A percentile compares a stretch with the other conserved stretches of the same genome.
phyloP scores from a whole-genome alignment of 2,113 vertebrate genomes.

The Megaptera novaeangliae region DNA sequence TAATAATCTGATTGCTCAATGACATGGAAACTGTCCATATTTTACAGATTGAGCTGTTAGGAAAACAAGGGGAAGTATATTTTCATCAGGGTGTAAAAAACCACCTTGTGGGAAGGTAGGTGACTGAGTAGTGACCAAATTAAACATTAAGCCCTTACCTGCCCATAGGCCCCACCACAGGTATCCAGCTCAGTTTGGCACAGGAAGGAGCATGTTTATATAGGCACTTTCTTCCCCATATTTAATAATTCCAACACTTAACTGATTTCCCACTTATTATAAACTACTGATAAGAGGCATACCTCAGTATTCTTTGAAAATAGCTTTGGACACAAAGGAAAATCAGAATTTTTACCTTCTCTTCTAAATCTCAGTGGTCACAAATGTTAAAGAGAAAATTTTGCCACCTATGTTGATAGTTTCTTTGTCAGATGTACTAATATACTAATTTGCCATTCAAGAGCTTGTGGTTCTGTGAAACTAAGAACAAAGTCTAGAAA shows the following conservation, averaged over 20 bases:
- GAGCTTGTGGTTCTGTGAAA: not conserved
- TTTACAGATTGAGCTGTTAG: not conserved
- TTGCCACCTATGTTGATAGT: not conserved
- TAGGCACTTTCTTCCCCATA: not conserved
- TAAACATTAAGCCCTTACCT: not conserved
- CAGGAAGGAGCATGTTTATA: not conserved
- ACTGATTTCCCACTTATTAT: not conserved
- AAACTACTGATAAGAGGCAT: not conserved
- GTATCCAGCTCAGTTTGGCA: not conserved
- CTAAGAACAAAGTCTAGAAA: not conserved
- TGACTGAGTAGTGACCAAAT: not conserved
- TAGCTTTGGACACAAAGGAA: slow-evolving; percentile 18
- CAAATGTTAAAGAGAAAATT: slow-evolving; percentile 19
- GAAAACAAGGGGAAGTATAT: not conserved
- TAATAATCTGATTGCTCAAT: not conserved
- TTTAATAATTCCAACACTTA: not conserved
- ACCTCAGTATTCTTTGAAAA: not conserved
- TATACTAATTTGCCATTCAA: not conserved
- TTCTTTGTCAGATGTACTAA: not conserved
- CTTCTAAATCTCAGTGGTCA: not conserved
- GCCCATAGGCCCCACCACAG: not conserved
- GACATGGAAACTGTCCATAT: not conserved
- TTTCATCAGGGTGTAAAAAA: not conserved
- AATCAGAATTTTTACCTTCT: not conserved
- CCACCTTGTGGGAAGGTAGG: not conserved